Base-by-base conservation (phyloP, 2,888 invertebrate genomes). In the Ferdinandea cuprea region DNA sequence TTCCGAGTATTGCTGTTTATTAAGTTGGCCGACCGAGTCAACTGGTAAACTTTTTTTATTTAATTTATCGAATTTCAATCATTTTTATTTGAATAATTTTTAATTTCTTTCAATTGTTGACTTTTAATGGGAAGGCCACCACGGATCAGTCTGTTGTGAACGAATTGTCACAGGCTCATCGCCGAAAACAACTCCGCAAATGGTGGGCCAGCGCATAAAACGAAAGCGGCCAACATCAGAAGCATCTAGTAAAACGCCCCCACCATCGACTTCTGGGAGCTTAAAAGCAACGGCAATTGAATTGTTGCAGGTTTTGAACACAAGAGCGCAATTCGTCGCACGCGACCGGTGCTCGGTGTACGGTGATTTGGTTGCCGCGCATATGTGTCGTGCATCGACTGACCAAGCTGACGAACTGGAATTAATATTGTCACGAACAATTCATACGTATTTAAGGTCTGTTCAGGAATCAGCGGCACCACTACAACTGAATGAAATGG, bases 401-500 rank as follows among this genome's bases (percentile, higher is more conserved):
- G 17, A 44, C 44, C 44, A 44, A 44, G 44, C 44, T 17, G 42
- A 44, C 8, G 42, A 44, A 17, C 44, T 44, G 15, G 17, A 44
- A 19, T 44, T 44, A 1, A 2, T 17, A 9, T 15, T 44, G 44
- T 44, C 44, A 19, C 44, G 19, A 44, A 44, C 17, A 0, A 17
- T 44, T 44, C 44, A 44, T 44, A 7, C 44, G 17, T 44, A 44
- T 19, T 44, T 44, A 44, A 44, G 19, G 44, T 44, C 44, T 44
- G 11, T 44, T 44, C 44, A 19, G 19, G 44, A 44, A 44, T 44
- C 44, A 44, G 19, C 44, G 19, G 11, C 44, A 44, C 44, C 8
- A 44, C 44, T 19, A 19, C 44, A 44, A 19, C 19, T 44, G 44
- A 44, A 19, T 44, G 19, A 11, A 44, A 44, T 5, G 44, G 17